These are phyloP conservation scores for Heterotis niloticus DNA, from an alignment of 2,113 vertebrate genomes.

Conservation along the genomic window DNA sequence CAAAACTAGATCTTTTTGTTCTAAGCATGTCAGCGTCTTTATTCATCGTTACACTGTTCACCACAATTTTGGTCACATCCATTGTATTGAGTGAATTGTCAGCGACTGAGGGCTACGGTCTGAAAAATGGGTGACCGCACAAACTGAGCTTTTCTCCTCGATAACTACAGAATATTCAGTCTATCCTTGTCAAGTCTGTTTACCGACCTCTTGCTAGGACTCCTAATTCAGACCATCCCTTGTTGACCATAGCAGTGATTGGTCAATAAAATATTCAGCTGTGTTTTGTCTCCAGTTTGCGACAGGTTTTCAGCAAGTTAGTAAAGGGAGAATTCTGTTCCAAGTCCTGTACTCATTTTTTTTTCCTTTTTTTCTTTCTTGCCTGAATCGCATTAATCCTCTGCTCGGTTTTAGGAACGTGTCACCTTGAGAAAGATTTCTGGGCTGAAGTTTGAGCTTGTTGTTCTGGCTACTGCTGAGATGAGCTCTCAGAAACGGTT, in stretches of 20 bases:
- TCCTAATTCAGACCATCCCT: slow-evolving; percentile 16
- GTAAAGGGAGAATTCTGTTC: slow-evolving; percentile 35
- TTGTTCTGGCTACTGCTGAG: neutral
- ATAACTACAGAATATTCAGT: slow-evolving; percentile 21
- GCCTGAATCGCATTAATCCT: neutral
- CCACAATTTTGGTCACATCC: slow-evolving; percentile 19
- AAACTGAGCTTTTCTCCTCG: neutral
- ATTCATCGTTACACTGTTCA: slow-evolving; percentile 28
- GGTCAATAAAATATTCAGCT: slow-evolving; percentile 17
- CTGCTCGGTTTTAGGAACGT: neutral
- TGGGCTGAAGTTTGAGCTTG: neutral
- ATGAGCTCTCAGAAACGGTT: neutral
- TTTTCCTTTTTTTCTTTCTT: neutral
- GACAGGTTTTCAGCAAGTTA: slow-evolving; percentile 23
- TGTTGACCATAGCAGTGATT: slow-evolving; percentile 32
- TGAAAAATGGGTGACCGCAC: slow-evolving; percentile 7
- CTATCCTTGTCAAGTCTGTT: slow-evolving; percentile 2
- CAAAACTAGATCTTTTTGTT: slow-evolving; percentile 43
- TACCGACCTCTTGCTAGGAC: neutral
- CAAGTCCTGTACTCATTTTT: slow-evolving; percentile 27
- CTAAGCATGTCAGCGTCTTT: slow-evolving; percentile 26
- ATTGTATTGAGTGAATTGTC: slow-evolving; percentile 4
- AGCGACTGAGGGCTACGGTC: slow-evolving; percentile 2
- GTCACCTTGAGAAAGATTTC: neutral
- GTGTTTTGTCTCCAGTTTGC: slow-evolving; percentile 3